Evolutionary conservation across 92 coral and sea anemone genomes (phyloP).

Genomic region (Zoanthus gigantus): DNA sequence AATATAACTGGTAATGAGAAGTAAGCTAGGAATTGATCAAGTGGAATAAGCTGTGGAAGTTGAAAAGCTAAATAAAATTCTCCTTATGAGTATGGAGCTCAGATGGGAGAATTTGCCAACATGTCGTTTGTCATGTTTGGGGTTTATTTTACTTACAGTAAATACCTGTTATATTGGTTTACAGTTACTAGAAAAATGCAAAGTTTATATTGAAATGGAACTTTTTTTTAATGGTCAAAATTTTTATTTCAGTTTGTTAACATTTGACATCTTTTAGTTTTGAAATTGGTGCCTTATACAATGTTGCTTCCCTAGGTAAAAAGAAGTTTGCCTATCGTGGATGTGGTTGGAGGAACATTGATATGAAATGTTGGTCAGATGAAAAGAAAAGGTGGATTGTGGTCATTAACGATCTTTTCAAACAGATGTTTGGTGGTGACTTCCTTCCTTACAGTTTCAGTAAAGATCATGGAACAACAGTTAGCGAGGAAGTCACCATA

Average conservation of each 20-base stretch:
- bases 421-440: constrained; percentile 54
- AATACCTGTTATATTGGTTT: too few species aligned
- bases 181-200: not conserved
- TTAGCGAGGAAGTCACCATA: not conserved
- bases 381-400: constrained; percentile 57
- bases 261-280: not conserved
- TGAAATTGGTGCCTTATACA: not conserved
- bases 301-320: constrained; percentile 6
- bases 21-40: too few species aligned
- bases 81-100: too few species aligned
- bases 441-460: constrained; percentile 26
- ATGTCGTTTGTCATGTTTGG: too few species aligned
- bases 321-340: constrained; percentile 56
- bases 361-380: constrained; percentile 35
- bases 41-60: too few species aligned
- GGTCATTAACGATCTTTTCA: constrained; percentile 38
- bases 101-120: too few species aligned
- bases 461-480: constrained; percentile 44
- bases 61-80: too few species aligned
- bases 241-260: not conserved
- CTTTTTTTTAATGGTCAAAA: not conserved
- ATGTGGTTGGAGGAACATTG: constrained; percentile 56
- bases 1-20: too few species aligned
- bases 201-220: not conserved
- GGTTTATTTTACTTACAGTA: too few species aligned